Percentiles rank a stretch among this genome's conserved stretches.
These are phyloP conservation scores for Hippoglossus stenolepis DNA, from an alignment of 2,113 vertebrate species.

Conservation along the genomic window DNA sequence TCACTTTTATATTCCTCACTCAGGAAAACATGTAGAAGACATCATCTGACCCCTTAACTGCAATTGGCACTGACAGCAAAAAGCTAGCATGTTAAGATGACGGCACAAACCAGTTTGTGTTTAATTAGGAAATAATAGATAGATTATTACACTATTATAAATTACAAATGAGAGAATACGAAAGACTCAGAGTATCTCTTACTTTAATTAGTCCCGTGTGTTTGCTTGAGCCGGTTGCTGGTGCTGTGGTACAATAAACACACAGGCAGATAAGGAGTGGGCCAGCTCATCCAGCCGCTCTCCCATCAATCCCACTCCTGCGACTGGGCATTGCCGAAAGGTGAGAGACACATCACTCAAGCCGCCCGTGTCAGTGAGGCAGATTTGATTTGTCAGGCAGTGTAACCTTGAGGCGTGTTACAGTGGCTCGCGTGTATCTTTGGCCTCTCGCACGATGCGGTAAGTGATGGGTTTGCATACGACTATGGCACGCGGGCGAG, in stretches of 20 bases:
- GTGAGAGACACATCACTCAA: conserved; percentile 70
- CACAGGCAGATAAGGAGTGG: conserved; percentile 29
- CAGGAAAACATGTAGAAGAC: too few species aligned
- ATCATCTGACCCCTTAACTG: too few species aligned
- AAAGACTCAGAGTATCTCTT: neutral
- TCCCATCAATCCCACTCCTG: conserved; percentile 46
- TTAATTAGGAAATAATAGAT: neutral
- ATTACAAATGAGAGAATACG: neutral
- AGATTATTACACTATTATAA: neutral
- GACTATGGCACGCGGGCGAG: conserved; percentile 14
- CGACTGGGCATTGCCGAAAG: conserved; percentile 58
- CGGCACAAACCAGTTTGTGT: neutral
- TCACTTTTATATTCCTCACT: too few species aligned
- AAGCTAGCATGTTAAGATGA: neutral
- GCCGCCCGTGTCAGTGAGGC: conserved; percentile 51
- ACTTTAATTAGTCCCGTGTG: neutral
- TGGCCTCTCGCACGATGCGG: conserved; percentile 38
- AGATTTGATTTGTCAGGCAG: conserved; percentile 76
- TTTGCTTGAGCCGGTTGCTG: conserved; percentile 11
- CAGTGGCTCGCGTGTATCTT: conserved; percentile 54
- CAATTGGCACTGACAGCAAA: neutral
- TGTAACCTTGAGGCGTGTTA: conserved; percentile 72
- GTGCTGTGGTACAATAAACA: conserved; percentile 24
- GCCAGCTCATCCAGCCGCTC: conserved; percentile 46
- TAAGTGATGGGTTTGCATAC: conserved; percentile 60